Evolutionary conservation across 2,888 invertebrate genomes (phyloP), one percentile per base, ranked within the genome.

Genomic region (Clunio marinus): DNA sequence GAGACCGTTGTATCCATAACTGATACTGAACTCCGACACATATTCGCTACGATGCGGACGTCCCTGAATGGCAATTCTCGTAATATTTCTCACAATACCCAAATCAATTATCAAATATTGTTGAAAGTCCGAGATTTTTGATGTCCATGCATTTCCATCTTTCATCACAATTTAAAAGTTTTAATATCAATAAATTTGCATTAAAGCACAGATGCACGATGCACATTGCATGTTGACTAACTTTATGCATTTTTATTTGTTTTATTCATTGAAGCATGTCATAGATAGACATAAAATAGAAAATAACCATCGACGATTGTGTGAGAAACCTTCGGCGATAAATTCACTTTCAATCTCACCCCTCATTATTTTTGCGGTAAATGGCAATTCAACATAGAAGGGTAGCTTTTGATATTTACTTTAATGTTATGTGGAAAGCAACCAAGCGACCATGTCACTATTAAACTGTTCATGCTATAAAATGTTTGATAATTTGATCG

Each of bases 131-230:
- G 89, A 92, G 80, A 86, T 88, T 75, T 86, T 86, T 68, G 96
- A 91, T 72, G 93, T 91, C 96, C 96, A 96, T 76, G 93, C 93
- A 83, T 89, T 91, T 78, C 86, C 84, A 85, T 89, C 92, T 92
- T 57, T 27, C 27, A 10, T 27, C 17, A n/a, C n/a, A n/a, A n/a
- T n/a, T n/a, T n/a, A n/a, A n/a, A 10, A 13, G 5, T 22, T 25
- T 27, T 27, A 17, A 35, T 8, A 57, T 4, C 24, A 57, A 57
- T n/a, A 62, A 20, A 60, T 62, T 62, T 62, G 62, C 62, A 62
- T 62, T 22, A 51, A 24, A 58, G 10, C 10, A 22, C 2, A 15
- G 27, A n/a, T 58, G 58, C 51, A 55, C 7, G 32, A 41, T 62
- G 62, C 59, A 35, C 41, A 51, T 51, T 51, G 51, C 51, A n/a